phyloP scores from a whole-genome alignment of 2,797 vertebrate species.

The Sebastes diploproa region DNA sequence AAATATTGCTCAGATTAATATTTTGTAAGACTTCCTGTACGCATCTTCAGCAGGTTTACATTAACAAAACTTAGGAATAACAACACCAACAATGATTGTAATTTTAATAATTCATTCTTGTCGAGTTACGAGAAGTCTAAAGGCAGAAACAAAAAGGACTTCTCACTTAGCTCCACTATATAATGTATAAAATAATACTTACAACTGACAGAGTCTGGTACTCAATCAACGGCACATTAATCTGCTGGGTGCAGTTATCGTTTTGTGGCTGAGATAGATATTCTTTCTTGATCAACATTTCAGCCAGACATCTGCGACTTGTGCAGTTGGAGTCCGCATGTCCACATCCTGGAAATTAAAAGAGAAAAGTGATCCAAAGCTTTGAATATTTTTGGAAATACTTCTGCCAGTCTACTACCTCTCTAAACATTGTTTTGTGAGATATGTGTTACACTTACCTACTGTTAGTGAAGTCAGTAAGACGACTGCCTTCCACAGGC shows the following conservation, averaged over 20 bases:
- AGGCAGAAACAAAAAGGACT: not conserved
- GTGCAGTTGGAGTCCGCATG: constrained; percentile 8
- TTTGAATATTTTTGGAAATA: not conserved
- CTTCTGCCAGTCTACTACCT: not conserved
- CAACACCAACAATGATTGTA: not conserved
- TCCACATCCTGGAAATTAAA: constrained; percentile 24
- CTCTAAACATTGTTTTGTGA: not conserved
- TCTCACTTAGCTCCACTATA: not conserved
- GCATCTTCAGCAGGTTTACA: not conserved
- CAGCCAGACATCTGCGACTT: constrained; percentile 72
- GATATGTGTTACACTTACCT: constrained; percentile 48
- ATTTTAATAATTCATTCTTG: not conserved
- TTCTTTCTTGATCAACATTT: constrained; percentile 43
- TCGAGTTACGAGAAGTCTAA: not conserved
- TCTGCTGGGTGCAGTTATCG: constrained; percentile 40
- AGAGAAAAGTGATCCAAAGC: not conserved
- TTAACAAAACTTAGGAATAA: not conserved
- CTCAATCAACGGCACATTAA: constrained; percentile 60
- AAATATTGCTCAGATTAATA: not conserved
- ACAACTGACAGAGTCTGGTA: constrained; percentile 78
- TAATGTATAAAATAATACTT: constrained; percentile 43
- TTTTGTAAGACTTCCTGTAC: not conserved
- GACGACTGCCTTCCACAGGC: constrained; percentile 8
- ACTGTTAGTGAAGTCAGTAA: constrained; percentile 19
- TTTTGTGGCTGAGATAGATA: constrained; percentile 68